Conservation (phyloP, 2,888 invertebrate genomes). For the Parthenolecanium corni region DNA sequence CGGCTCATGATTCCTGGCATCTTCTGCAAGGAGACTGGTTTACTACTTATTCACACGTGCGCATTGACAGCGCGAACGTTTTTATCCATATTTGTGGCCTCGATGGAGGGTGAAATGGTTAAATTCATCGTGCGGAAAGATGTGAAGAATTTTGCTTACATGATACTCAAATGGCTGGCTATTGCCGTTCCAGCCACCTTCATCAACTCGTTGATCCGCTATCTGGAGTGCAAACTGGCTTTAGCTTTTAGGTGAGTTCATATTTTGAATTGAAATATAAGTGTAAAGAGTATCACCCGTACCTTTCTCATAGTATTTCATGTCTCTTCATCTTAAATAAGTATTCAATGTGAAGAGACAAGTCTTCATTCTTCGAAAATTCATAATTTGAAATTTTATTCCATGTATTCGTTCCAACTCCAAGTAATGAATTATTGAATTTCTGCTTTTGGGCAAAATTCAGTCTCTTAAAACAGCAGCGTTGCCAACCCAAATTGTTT, state of each 20-base stretch:
- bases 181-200: constrained; percentile 96
- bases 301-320: too few relatives aligned
- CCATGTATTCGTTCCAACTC: too few relatives aligned
- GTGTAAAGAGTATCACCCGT: too few relatives aligned
- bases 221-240: constrained; percentile 82
- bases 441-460: too few relatives aligned
- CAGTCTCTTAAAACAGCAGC: too few relatives aligned
- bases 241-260: constrained; percentile 70
- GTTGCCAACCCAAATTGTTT: too few relatives aligned
- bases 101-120: constrained; percentile 85
- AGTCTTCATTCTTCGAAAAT: too few relatives aligned
- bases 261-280: too few relatives aligned
- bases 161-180: constrained; percentile 82
- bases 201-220: constrained; percentile 92
- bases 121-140: constrained; percentile 89
- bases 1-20: constrained; percentile 81
- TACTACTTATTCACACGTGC: constrained; percentile 74
- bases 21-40: constrained; percentile 60
- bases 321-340: too few relatives aligned
- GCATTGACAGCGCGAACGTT: constrained; percentile 86
- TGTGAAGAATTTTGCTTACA: constrained; percentile 59
- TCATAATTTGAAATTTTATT: too few relatives aligned
- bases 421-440: too few relatives aligned
- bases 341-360: too few relatives aligned
- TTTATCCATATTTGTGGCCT: constrained; percentile 94